Percentiles rank a stretch among this genome's conserved stretches.
Conservation (phyloP, 2,113 vertebrate genomes). For the Hyaena hyaena region DNA sequence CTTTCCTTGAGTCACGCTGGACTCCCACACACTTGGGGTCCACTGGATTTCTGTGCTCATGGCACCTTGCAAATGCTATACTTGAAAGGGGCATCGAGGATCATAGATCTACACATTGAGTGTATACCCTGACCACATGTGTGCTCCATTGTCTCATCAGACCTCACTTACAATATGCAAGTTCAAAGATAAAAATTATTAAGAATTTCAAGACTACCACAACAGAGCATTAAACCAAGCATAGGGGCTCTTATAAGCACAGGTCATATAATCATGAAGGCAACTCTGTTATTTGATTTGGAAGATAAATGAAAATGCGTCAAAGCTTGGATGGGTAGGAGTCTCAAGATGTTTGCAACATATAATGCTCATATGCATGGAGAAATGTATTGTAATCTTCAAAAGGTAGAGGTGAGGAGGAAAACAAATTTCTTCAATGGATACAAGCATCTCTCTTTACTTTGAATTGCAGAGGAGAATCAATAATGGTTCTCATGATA, state of each 20-base stretch:
- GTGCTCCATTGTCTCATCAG: background rate
- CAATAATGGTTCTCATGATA: background rate
- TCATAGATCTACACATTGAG: rapidly evolving
- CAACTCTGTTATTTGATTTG: background rate
- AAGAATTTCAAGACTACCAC: background rate
- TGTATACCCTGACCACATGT: background rate
- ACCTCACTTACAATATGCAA: background rate
- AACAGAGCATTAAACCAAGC: background rate
- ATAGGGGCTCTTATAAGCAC: background rate
- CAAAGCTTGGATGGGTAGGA: background rate
- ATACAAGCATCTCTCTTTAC: background rate
- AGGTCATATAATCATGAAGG: background rate
- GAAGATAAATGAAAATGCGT: background rate
- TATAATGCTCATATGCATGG: background rate
- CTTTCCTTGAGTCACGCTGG: background rate
- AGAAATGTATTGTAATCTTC: background rate
- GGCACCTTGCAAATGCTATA: no score
- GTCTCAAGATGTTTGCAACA: background rate
- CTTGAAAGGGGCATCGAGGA: no score
- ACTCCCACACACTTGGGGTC: background rate
- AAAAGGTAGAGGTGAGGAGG: background rate
- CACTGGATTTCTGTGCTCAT: background rate
- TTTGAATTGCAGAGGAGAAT: background rate
- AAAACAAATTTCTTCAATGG: background rate
- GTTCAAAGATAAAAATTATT: background rate